Evolutionary conservation across 2,888 invertebrate genomes (phyloP).

Genomic region (Drosophila neonasuta): DNA sequence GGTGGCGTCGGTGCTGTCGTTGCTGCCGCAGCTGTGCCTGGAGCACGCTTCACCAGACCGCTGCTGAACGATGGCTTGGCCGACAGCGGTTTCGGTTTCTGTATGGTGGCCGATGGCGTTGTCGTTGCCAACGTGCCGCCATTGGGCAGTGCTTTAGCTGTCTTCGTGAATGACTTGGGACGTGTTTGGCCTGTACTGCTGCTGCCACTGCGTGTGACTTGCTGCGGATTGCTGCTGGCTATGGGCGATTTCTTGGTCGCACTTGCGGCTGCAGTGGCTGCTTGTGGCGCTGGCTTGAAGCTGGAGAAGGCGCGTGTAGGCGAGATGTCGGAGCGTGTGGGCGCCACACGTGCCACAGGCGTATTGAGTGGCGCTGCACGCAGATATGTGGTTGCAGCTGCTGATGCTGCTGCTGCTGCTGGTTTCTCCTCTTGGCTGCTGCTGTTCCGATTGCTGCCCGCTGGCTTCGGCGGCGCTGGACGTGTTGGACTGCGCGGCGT

Average conservation of each 20-base stretch:
- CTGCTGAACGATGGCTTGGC: conserved; percentile 77
- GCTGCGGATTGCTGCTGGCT: conserved; percentile 29
- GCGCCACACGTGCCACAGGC: conserved; percentile 83
- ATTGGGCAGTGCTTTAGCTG: conserved; percentile 72
- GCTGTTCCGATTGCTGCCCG: conserved; percentile 49
- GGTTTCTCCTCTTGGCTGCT: conserved; percentile 78
- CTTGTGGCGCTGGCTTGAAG: conserved; percentile 74
- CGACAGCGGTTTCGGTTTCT: conserved; percentile 78
- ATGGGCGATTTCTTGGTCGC: conserved; percentile 5
- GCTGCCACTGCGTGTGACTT: conserved; percentile 48
- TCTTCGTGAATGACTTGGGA: conserved; percentile 69
- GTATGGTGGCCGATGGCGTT: conserved; percentile 74
- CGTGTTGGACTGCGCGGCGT: conserved; percentile 83
- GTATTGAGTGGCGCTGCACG: conserved; percentile 88
- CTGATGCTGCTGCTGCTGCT: conserved; percentile 82
- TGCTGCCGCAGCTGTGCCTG: conserved; percentile 41
- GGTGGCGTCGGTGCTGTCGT: conserved; percentile 68
- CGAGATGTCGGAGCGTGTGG: conserved; percentile 79
- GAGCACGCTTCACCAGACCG: conserved; percentile 51
- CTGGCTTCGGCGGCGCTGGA: conserved; percentile 84
- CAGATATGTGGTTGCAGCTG: conserved; percentile 85
- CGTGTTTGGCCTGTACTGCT: conserved; percentile 30
- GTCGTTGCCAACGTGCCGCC: conserved; percentile 39
- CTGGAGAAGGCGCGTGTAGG: conserved; percentile 80
- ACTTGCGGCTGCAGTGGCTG: conserved; percentile 19